Conservation (phyloP, 2,888 invertebrate species). For the Hartigia nigra region DNA sequence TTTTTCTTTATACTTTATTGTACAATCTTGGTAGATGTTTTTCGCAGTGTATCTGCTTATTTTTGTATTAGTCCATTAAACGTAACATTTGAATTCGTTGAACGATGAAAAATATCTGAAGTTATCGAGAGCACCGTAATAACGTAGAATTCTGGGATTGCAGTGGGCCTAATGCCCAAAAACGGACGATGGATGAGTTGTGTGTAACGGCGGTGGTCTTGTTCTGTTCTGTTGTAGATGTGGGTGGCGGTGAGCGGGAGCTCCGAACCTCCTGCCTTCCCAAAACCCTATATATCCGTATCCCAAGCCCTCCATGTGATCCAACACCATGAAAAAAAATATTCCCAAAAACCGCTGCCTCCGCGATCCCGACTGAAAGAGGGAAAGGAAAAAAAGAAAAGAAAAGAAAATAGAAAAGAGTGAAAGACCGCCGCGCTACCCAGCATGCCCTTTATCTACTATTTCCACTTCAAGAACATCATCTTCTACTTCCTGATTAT, state of each 20-base stretch:
- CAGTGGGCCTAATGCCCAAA: not conserved
- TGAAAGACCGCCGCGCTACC: slow-evolving; percentile 7
- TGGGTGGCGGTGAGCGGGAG: slow-evolving; percentile 67
- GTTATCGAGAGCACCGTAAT: not conserved
- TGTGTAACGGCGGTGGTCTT: slow-evolving; percentile 66
- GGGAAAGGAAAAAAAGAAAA: slow-evolving; percentile 1
- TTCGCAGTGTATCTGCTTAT: not conserved
- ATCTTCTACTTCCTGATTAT: not conserved
- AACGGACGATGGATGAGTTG: slow-evolving; percentile 58
- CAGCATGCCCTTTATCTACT: slow-evolving; percentile 5
- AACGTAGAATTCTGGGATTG: not conserved
- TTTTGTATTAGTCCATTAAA: not conserved
- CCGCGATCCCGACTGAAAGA: slow-evolving; percentile 3
- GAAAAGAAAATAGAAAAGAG: slow-evolving; percentile 2
- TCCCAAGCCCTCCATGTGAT: not conserved
- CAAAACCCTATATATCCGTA: slow-evolving; percentile 22
- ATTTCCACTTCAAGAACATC: not conserved
- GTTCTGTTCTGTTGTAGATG: slow-evolving; percentile 67
- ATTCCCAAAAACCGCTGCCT: slow-evolving; percentile 5
- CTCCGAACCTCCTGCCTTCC: slow-evolving; percentile 61
- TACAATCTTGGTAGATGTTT: not conserved
- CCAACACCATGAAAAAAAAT: not conserved
- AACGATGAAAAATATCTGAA: not conserved
- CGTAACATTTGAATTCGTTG: not conserved
- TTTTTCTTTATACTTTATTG: not conserved